Evolutionary conservation across 2,113 vertebrate genomes (phyloP).

Genomic region (Crotalus horridus): DNA sequence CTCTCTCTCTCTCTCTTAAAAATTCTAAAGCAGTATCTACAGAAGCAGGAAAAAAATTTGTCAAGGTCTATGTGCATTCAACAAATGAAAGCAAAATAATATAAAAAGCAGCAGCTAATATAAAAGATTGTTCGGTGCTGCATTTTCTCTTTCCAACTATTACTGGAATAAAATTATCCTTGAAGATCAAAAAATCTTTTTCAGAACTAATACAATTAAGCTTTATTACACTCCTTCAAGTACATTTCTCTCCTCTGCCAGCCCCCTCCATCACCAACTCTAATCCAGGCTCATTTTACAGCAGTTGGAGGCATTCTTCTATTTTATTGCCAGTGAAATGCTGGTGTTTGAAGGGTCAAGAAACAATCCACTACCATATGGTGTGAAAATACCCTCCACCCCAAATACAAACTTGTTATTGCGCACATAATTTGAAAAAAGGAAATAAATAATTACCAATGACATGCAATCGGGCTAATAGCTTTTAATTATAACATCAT

Average conservation of each 20-base stretch:
- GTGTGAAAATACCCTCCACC: slow-evolving; percentile 44
- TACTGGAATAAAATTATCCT: slow-evolving; percentile 69
- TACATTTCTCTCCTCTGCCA: slow-evolving; percentile 54
- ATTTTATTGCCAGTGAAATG: slow-evolving; percentile 56
- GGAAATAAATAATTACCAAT: not conserved
- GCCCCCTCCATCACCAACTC: slow-evolving; percentile 39
- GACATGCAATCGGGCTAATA: slow-evolving; percentile 7
- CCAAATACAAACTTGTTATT: slow-evolving; percentile 46
- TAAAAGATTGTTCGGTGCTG: slow-evolving; percentile 62
- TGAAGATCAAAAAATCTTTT: slow-evolving; percentile 67
- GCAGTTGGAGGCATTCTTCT: slow-evolving; percentile 45
- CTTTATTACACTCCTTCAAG: slow-evolving; percentile 64
- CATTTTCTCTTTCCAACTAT: slow-evolving; percentile 64
- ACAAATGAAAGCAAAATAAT: slow-evolving; percentile 66
- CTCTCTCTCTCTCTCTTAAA: slow-evolving; percentile 22
- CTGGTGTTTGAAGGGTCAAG: slow-evolving; percentile 57
- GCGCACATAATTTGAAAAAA: slow-evolving; percentile 3
- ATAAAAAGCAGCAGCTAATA: slow-evolving; percentile 71
- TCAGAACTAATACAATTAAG: slow-evolving; percentile 72
- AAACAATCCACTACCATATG: slow-evolving; percentile 39
- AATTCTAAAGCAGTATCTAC: slow-evolving; percentile 46
- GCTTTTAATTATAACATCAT: not conserved
- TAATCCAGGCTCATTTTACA: slow-evolving; percentile 38
- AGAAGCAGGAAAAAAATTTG: slow-evolving; percentile 48
- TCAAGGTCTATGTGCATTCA: slow-evolving; percentile 65